Base-by-base conservation (phyloP, 1,140 invertebrate species). In the Polypedilum pembai region DNA sequence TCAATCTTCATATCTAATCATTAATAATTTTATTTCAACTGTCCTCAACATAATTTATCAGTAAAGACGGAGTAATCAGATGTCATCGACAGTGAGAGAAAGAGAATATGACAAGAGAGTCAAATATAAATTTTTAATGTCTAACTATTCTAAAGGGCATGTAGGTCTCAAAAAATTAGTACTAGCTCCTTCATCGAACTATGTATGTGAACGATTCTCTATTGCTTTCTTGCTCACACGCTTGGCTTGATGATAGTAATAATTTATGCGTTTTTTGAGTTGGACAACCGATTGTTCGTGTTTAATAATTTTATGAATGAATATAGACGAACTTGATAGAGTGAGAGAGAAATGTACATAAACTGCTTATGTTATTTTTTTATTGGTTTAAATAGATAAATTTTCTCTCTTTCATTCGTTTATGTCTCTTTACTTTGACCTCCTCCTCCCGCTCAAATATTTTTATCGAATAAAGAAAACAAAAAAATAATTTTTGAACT, bases 371-470 rank as follows among this genome's bases (percentile, higher is more conserved):
- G 45, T 56, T 56, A n/a, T 56, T 56, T 15, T 56, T 56, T 56
- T 56, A 56, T 56, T 56, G n/a, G 45, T 56, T 56, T 56, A 56
- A 56, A 4, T 56, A 56, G 45, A 56, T 56, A 56, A 56, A 56
- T 56, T 56, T n/a, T 56, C 45, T 33, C 24, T 33, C 24, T n/a
- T n/a, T 33, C 24, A 33, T 33, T 33, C 45, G 15, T 15, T 56
- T 56, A 56, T 56, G 45, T 15, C 45, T n/a, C 45, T n/a, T 56
- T 56, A 56, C 12, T n/a, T 33, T 56, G 45, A 12, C 45, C 12
- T 33, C 24, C 3, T 56, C 4, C 45, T 56, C 41, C 15, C 8
- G 1, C 45, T 56, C 45, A 3, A 56, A n/a, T 12, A 56, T 56
- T 56, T 33, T 33, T 33, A 33, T 33, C 24, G 24, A 33, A 33